These are phyloP conservation scores for Pelvicachromis taeniatus DNA, from an alignment of 2,113 vertebrate species.

Conservation along the genomic window DNA sequence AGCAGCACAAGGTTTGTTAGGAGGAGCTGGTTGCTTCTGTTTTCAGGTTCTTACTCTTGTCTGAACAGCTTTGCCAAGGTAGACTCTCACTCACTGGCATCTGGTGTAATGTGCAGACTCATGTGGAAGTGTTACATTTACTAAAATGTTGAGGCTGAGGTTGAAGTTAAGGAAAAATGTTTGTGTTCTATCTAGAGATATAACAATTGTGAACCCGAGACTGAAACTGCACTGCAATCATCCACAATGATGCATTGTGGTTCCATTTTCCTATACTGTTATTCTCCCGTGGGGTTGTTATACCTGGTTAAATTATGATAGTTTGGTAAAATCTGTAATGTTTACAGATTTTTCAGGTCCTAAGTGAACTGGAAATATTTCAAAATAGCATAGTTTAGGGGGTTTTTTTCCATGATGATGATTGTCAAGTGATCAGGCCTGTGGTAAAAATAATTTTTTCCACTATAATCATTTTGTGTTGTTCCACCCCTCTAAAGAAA, in stretches of 20 bases:
- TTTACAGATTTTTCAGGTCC: neutral
- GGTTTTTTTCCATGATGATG: neutral
- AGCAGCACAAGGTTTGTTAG: neutral
- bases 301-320: neutral
- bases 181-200: constrained; percentile 1
- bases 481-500: neutral
- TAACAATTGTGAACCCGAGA: neutral
- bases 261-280: neutral
- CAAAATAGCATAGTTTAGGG: neutral
- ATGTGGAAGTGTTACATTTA: constrained; percentile 10
- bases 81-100: neutral
- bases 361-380: neutral
- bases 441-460: neutral
- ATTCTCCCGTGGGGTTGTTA: neutral
- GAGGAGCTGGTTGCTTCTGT: neutral
- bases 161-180: neutral
- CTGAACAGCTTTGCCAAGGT: neutral
- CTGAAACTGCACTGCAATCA: neutral
- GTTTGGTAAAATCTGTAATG: neutral
- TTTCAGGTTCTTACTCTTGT: neutral
- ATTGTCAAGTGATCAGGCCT: neutral
- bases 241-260: neutral
- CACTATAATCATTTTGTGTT: neutral
- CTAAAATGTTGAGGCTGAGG: neutral
- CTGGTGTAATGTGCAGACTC: constrained; percentile 5